Base-by-base conservation (phyloP, 2,797 vertebrate genomes). In the Distichodus sexfasciatus region DNA sequence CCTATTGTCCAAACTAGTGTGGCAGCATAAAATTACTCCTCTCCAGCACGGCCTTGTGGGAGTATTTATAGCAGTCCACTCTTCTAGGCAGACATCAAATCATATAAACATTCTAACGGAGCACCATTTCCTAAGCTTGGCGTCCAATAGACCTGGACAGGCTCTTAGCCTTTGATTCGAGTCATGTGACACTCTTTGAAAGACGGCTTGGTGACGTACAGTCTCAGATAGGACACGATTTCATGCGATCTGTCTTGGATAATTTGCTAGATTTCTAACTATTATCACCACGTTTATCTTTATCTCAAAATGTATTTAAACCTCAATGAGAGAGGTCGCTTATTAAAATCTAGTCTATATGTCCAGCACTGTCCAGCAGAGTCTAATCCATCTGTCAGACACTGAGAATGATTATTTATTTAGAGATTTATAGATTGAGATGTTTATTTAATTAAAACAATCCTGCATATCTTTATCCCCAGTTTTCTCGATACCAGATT, bases 21-120 rank as follows among this genome's bases (percentile, higher is more conserved):
- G 60, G 61, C 78, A 67, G 76, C 76, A 80, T 79, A 61, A 69
- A 55, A 82, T 84, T 61, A 62, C 60, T 78, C 69, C 14, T 31
- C 55, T 66, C 77, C 72, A 51, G 58, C 75, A 73, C 71, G 64
- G 76, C 62, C 68, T 74, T 70, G 41, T 55, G 72, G 75, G 74
- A 40, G 21, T 65, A 48, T 74, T 76, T 71, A 67, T 53, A 66
- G 40, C 55, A 64, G 59, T 78, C 75, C 51, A 48, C 73, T 78
- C 83, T 79, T 76, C 71, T 59, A 78, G 71, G 63, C 55, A 70
- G 78, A 76, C 60, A 43, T 68, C 10, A 31, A 69, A 73, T 64
- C 53, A 51, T 79, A 70, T 74, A n/a, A 59, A 65, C 46, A 51
- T 68, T 47, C 36, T 60, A 65, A 65, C 70, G 54, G 12, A 17